These are phyloP conservation scores for Actinemys pallida DNA, from an alignment of 2,113 vertebrate species.

Conservation along the genomic window DNA sequence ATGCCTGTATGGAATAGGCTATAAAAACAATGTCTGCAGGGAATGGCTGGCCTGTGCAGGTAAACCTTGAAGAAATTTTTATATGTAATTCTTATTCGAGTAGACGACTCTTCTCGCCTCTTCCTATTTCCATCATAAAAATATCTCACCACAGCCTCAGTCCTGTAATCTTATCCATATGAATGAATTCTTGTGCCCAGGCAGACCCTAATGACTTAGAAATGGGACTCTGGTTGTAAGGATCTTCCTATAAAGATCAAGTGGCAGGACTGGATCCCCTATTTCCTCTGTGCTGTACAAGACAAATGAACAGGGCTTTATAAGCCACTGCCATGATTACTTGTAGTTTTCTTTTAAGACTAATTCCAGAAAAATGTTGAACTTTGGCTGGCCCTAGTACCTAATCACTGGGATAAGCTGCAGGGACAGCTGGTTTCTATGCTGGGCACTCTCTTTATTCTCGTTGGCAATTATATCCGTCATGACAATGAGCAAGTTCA, in stretches of 20 bases:
- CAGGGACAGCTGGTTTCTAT: slow-evolving; percentile 63
- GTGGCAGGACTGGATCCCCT: not conserved
- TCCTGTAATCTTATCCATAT: not conserved
- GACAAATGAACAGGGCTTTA: slow-evolving; percentile 35
- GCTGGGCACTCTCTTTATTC: slow-evolving; percentile 51
- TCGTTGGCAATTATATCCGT: slow-evolving; percentile 42
- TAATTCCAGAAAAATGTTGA: slow-evolving; percentile 58
- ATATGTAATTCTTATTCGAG: not conserved
- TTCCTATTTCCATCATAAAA: not conserved
- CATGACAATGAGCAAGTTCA: slow-evolving; percentile 13
- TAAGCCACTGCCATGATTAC: slow-evolving; percentile 9
- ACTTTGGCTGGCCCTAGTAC: slow-evolving; percentile 64
- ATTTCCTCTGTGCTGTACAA: not conserved
- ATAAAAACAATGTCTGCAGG: not conserved
- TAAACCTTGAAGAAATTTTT: not conserved
- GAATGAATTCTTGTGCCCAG: not conserved
- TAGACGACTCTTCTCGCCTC: not conserved
- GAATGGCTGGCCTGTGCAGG: not conserved
- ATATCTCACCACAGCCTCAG: accelerated
- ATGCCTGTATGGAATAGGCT: not conserved
- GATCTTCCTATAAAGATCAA: not conserved
- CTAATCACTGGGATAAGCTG: slow-evolving; percentile 38
- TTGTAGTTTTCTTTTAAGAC: slow-evolving; percentile 28
- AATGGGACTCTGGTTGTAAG: not conserved
- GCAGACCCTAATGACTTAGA: not conserved